Evolutionary conservation across 2,888 invertebrate species (phyloP).

Genomic region (Campaea margaritaria): DNA sequence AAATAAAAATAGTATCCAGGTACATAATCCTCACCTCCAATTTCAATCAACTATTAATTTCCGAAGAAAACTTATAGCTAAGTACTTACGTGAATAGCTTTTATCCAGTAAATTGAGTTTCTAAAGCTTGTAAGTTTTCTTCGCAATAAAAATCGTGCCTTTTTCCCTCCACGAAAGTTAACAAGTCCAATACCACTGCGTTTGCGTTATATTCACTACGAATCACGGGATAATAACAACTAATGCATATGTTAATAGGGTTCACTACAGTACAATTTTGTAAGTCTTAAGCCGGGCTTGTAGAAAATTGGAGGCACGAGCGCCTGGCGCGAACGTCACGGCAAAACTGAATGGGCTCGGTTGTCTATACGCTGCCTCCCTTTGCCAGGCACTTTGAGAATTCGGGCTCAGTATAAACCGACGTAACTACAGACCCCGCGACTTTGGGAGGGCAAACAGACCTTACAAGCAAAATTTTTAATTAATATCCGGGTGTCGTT

Average conservation of each 20-base stretch:
- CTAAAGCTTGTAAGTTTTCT: neutral
- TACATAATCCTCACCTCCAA: neutral
- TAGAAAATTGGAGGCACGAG: constrained; percentile 32
- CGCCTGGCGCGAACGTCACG: constrained; percentile 57
- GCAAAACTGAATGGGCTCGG: constrained; percentile 57
- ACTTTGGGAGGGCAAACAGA: neutral
- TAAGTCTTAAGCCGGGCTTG: neutral
- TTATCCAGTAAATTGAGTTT: constrained; percentile 8
- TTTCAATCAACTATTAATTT: neutral
- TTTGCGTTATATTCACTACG: neutral
- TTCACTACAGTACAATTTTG: constrained; percentile 9
- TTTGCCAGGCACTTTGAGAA: constrained; percentile 16
- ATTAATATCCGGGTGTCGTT: neutral
- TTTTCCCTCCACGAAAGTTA: neutral
- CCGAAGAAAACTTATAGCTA: neutral
- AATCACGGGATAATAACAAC: neutral
- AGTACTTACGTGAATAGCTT: constrained; percentile 6
- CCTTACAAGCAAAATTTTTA: constrained; percentile 1
- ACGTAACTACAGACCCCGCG: no score
- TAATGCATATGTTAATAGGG: constrained; percentile 2
- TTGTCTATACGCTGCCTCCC: constrained; percentile 18
- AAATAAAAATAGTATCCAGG: no score
- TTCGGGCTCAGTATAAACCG: neutral
- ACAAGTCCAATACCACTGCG: neutral
- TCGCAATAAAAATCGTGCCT: neutral